phyloP scores from a whole-genome alignment of 2,888 invertebrate genomes.

The Stenurella melanura region DNA sequence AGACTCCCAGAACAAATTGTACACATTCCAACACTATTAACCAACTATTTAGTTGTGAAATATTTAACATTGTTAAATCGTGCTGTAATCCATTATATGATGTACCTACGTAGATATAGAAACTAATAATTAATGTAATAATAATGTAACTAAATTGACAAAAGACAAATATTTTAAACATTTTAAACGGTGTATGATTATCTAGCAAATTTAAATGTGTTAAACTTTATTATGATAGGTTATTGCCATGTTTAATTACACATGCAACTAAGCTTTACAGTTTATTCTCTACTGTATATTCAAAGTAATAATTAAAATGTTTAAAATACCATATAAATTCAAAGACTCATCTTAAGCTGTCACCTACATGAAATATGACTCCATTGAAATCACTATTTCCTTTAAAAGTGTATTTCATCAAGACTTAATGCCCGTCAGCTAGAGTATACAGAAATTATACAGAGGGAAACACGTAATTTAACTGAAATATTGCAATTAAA shows the following conservation, averaged over 20 bases:
- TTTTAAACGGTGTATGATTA: conserved; percentile 14
- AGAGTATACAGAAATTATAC: background rate
- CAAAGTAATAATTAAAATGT: conserved; percentile 29
- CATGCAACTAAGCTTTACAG: conserved; percentile 12
- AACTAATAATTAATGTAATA: too few relatives aligned
- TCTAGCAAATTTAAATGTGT: conserved; percentile 15
- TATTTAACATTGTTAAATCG: too few relatives aligned
- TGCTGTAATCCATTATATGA: too few relatives aligned
- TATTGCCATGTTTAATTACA: conserved; percentile 2
- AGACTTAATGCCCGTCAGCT: conserved; percentile 7
- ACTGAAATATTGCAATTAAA: too few relatives aligned
- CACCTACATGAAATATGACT: conserved; percentile 24
- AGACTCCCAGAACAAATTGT: too few relatives aligned
- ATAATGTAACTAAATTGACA: background rate
- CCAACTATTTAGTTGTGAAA: too few relatives aligned
- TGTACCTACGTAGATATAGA: too few relatives aligned
- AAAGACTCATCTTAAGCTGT: conserved; percentile 21
- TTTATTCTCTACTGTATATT: conserved; percentile 25
- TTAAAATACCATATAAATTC: conserved; percentile 32
- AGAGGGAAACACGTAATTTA: background rate
- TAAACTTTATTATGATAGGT: conserved; percentile 19
- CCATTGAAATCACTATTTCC: conserved; percentile 26
- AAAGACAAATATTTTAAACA: background rate
- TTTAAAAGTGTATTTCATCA: conserved; percentile 19
- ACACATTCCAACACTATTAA: too few relatives aligned